Conservation (phyloP, 2,888 invertebrate genomes). For the Rhamnusium bicolor region DNA sequence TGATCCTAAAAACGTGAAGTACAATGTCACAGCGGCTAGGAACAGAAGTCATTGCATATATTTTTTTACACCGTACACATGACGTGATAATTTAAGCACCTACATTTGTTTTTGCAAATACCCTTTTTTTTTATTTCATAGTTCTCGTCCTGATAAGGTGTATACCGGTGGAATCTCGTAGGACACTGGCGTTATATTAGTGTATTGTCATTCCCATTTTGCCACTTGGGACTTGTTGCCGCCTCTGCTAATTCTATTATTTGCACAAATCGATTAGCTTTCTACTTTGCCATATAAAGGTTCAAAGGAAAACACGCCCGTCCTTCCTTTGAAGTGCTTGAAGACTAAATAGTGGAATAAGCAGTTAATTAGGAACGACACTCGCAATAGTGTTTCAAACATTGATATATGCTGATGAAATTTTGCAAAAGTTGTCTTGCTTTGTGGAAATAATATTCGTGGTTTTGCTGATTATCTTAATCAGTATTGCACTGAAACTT, state of each 20-base stretch:
- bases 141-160: no score
- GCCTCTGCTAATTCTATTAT: constrained; percentile 46
- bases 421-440: constrained; percentile 6
- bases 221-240: constrained; percentile 34
- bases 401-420: constrained; percentile 24
- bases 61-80: no score
- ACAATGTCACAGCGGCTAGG: no score
- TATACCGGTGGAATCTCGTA: background rate
- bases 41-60: no score
- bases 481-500: no score
- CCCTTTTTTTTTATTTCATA: no score
- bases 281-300: constrained; percentile 36
- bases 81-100: no score
- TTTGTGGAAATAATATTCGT: background rate
- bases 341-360: constrained; percentile 46
- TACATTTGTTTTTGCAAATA: no score
- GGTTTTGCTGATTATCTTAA: no score
- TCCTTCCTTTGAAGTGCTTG: constrained; percentile 42
- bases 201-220: constrained; percentile 23
- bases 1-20: no score
- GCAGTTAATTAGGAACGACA: constrained; percentile 41
- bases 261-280: constrained; percentile 45
- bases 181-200: background rate
- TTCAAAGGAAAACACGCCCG: constrained; percentile 42
- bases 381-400: constrained; percentile 31